Base-by-base conservation (phyloP, 2,888 invertebrate genomes). In the Aphidius colemani region DNA sequence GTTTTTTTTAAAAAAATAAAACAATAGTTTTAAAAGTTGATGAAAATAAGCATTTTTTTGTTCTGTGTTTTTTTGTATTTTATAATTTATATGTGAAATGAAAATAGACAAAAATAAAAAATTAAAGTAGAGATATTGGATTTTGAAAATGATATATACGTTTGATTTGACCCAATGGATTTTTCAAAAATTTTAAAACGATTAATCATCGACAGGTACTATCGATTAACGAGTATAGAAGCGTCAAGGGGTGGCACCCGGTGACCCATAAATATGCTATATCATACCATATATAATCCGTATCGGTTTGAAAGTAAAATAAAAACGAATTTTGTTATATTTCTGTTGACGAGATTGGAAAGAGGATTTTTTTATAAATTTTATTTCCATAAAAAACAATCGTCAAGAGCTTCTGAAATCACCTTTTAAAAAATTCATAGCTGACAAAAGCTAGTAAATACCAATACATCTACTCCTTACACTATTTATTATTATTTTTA, bases 401-500 rank as follows among this genome's bases (percentile, higher is more conserved):
- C 74, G 77, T 76, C 77, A 78, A 75, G 72, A 75, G 75, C 76
- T 75, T 76, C 67, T 70, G 75, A 77, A 78, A 77, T 79, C 77
- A 78, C 69, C 65, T 65, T 68, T 71, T 70, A 76, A 77, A 30
- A 75, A 74, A 65, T 61, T 51, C 53, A 65, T 61, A 61, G 44
- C 60, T 43, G 11, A n/a, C 39, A 7, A 40, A 18, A 18, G 2
- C 13, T 18, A 18, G 13, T 18, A 18, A 18, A 18, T 18, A 18
- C 13, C 13, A 18, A 18, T 18, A n/a, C 55, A 48, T 61, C 7
- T 11, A 46, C 30, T 45, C n/a, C 48, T 46, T 39, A 5, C 30
- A 5, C 30, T 30, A 30, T 30, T 30, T 30, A 30, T 30, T 30
- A 30, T 30, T 30, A 30, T 30, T 30, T 30, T 30, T 30, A 30